These are phyloP conservation scores for Temnothorax curvispinosus DNA, from an alignment of 1,140 invertebrate species.

Conservation along the genomic window DNA sequence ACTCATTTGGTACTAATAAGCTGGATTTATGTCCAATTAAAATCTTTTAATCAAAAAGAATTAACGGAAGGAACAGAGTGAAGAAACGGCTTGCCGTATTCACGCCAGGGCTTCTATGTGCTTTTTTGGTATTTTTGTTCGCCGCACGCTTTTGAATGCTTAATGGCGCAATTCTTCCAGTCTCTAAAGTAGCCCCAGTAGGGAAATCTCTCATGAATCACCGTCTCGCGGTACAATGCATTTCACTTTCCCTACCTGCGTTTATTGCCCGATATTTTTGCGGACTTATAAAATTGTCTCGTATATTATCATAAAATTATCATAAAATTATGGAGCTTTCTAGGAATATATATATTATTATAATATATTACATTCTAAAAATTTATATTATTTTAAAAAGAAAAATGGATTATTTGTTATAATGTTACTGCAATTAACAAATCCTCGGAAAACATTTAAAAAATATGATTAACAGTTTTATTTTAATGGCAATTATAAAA, in stretches of 20 bases:
- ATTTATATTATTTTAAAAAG: not conserved
- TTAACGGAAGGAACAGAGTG: not conserved
- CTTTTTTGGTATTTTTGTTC: not conserved
- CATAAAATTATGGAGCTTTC: not conserved
- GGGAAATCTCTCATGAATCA: slow-evolving; percentile 44
- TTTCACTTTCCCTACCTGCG: slow-evolving; percentile 21
- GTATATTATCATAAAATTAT: not conserved
- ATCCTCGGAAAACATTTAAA: not conserved
- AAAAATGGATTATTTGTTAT: not conserved
- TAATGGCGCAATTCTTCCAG: slow-evolving; percentile 46
- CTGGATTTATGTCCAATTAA: slow-evolving; percentile 14
- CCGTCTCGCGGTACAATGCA: slow-evolving; percentile 17
- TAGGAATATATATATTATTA: not conserved
- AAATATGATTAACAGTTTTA: not conserved
- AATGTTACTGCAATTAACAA: not conserved
- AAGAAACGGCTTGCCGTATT: slow-evolving; percentile 1
- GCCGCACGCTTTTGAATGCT: slow-evolving; percentile 2
- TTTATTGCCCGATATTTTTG: slow-evolving; percentile 18
- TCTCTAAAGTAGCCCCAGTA: slow-evolving; percentile 27
- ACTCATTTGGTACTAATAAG: not conserved
- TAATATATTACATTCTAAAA: not conserved
- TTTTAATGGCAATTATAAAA: not conserved
- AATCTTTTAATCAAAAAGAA: not conserved
- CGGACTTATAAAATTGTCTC: not conserved
- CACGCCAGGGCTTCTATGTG: not conserved